A percentile compares a stretch with the other conserved stretches of the same genome.
Evolutionary conservation across 1,140 invertebrate genomes (phyloP).

Genomic region (Drosophila littoralis): DNA sequence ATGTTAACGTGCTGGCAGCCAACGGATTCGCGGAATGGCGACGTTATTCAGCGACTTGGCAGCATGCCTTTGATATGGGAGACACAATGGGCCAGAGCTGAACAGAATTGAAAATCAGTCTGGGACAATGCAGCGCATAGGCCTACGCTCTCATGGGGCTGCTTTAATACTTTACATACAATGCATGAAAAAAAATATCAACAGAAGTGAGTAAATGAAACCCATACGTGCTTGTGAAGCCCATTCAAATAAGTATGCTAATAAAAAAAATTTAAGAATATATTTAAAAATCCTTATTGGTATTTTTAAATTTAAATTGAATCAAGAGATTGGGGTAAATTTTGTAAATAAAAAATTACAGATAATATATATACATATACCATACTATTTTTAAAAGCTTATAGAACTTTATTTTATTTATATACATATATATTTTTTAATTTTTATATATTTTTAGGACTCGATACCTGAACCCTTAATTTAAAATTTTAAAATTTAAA

Average conservation of each 20-base stretch:
- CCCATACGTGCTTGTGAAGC: neutral
- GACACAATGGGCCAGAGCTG: slow-evolving; percentile 53
- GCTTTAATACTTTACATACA: neutral
- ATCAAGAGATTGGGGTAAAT: too few relatives aligned
- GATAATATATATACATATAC: too few relatives aligned
- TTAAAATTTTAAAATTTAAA: too few relatives aligned
- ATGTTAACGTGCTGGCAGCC: slow-evolving; percentile 73
- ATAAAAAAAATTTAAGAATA: neutral
- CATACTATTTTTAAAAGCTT: too few relatives aligned
- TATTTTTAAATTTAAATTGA: too few relatives aligned
- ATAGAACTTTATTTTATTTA: too few relatives aligned
- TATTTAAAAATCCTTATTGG: too few relatives aligned
- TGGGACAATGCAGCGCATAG: neutral
- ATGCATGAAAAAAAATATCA: neutral
- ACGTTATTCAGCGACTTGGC: slow-evolving; percentile 23
- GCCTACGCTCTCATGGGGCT: neutral
- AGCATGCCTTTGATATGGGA: slow-evolving; percentile 63
- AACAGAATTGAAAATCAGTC: slow-evolving; percentile 28
- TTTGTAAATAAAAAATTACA: too few relatives aligned
- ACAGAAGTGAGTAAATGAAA: slow-evolving; percentile 1
- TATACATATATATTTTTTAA: too few relatives aligned
- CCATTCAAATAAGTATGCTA: too few relatives aligned
- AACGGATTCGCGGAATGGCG: slow-evolving; percentile 53
- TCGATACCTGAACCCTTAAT: too few relatives aligned
- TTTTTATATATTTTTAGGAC: too few relatives aligned